Evolutionary conservation across 2,113 vertebrate species (phyloP).

Genomic region (Scomber scombrus): DNA sequence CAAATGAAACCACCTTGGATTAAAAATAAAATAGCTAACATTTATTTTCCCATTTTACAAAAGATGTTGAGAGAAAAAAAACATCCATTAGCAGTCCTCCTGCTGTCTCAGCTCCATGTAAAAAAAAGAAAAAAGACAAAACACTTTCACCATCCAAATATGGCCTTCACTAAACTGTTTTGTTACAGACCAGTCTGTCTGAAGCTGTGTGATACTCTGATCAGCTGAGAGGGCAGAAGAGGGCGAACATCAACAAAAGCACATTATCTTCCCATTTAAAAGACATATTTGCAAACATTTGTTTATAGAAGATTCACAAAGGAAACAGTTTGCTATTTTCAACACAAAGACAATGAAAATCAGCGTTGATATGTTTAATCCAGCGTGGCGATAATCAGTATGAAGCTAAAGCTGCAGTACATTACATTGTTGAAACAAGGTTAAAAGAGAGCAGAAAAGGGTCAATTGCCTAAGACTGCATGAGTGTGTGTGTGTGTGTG

Average conservation of each 20-base stretch:
- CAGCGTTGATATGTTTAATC: constrained; percentile 50
- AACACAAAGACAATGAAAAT: constrained; percentile 37
- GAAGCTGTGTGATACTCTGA: constrained; percentile 28
- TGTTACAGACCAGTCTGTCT: constrained; percentile 19
- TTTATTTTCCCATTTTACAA: constrained; percentile 70
- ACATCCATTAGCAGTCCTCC: constrained; percentile 12
- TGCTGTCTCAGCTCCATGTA: constrained; percentile 26
- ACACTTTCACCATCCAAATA: constrained; percentile 40
- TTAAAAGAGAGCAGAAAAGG: constrained; percentile 41
- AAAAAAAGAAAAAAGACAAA: constrained; percentile 31
- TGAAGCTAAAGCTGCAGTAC: constrained; percentile 45
- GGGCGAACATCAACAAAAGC: constrained; percentile 32
- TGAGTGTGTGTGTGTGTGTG: constrained; percentile 30
- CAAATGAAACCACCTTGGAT: constrained; percentile 40
- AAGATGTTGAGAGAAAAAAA: constrained; percentile 36
- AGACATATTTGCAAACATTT: constrained; percentile 24
- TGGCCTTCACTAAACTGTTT: constrained; percentile 40
- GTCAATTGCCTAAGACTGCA: constrained; percentile 53
- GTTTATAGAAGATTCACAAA: constrained; percentile 30
- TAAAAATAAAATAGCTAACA: constrained; percentile 55
- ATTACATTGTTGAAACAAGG: constrained; percentile 44
- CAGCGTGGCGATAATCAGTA: constrained; percentile 25
- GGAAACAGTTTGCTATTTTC: not conserved
- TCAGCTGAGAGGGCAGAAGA: constrained; percentile 32
- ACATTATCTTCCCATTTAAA: constrained; percentile 17